A percentile compares a stretch with the other conserved stretches of the same genome.
Conservation (phyloP, 2,113 vertebrate genomes). For the Phocoena phocoena region DNA sequence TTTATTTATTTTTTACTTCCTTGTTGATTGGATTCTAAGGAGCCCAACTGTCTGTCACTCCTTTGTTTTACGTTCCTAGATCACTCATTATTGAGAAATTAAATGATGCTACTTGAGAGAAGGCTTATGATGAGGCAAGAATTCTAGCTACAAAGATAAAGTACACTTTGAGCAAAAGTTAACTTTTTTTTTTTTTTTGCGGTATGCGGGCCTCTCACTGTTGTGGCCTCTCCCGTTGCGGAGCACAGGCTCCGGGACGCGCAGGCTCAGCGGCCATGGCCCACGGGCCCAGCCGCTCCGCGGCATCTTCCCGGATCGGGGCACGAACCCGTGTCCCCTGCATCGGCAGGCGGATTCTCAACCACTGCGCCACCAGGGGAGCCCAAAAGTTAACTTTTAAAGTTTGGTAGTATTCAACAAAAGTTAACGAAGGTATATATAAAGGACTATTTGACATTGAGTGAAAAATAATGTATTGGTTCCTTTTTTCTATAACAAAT, state of each 20-base stretch:
- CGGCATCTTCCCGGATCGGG: too few relatives aligned
- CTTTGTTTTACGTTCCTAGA: background rate
- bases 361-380: too few relatives aligned
- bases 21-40: constrained; percentile 8
- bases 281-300: too few relatives aligned
- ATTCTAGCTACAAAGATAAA: background rate
- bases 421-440: background rate
- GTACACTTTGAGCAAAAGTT: background rate
- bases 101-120: background rate
- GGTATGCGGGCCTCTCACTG: too few relatives aligned
- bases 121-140: background rate
- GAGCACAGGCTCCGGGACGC: too few relatives aligned
- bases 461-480: background rate
- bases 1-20: background rate
- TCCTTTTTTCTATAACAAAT: constrained; percentile 15
- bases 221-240: too few relatives aligned
- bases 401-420: background rate
- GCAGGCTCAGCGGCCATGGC: too few relatives aligned
- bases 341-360: too few relatives aligned
- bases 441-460: background rate
- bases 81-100: constrained; percentile 39
- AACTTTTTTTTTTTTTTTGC: too few relatives aligned
- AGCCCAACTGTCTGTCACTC: background rate
- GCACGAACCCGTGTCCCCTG: too few relatives aligned
- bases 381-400: background rate